Percentiles rank a stretch among this genome's conserved stretches.
Conservation (phyloP, 2,888 invertebrate genomes). For the Eupithecia abbreviata region DNA sequence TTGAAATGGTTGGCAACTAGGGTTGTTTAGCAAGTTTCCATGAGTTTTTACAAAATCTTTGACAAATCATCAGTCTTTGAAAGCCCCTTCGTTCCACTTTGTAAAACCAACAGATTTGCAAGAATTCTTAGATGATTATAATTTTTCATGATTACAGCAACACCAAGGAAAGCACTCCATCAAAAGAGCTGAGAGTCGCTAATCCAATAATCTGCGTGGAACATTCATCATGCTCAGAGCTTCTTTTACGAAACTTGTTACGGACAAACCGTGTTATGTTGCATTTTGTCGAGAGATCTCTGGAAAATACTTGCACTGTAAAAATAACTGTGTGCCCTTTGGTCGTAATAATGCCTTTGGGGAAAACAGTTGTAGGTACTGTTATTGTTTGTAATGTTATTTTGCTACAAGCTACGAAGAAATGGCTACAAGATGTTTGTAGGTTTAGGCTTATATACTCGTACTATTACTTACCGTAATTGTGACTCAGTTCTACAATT, state of each 20-base stretch:
- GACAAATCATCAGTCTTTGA: neutral
- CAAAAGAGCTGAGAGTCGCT: slow-evolving; percentile 35
- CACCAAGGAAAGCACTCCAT: slow-evolving; percentile 34
- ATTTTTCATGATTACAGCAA: slow-evolving; percentile 27
- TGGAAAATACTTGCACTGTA: neutral
- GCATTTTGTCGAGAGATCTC: neutral
- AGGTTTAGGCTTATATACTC: too few relatives aligned
- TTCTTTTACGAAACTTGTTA: neutral
- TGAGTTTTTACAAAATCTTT: too few relatives aligned
- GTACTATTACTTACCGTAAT: too few relatives aligned
- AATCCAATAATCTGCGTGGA: slow-evolving; percentile 43
- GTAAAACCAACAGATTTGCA: neutral
- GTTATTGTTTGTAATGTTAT: neutral
- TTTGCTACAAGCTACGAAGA: neutral
- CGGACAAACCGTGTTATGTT: neutral
- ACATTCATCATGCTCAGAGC: slow-evolving; percentile 21
- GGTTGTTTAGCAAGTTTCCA: too few relatives aligned
- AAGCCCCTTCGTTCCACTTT: neutral
- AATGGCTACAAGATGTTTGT: too few relatives aligned
- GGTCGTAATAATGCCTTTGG: neutral
- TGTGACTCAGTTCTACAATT: too few relatives aligned
- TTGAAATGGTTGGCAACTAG: too few relatives aligned
- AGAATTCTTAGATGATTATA: neutral
- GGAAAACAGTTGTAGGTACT: neutral
- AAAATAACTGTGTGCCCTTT: neutral